Evolutionary conservation across 2,797 vertebrate genomes (phyloP).

Genomic region (Sebastes elongatus): DNA sequence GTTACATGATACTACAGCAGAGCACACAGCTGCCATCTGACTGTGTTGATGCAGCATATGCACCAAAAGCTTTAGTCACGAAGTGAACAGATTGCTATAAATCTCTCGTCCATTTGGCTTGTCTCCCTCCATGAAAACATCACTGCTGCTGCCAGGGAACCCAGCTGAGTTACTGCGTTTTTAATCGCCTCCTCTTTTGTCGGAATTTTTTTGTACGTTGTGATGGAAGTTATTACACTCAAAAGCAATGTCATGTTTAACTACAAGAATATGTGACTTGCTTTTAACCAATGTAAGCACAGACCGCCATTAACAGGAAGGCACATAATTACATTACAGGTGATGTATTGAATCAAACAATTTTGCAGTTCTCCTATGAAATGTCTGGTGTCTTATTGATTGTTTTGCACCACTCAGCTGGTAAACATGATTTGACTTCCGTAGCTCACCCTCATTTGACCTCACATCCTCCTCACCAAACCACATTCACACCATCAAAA

Average conservation of each 20-base stretch:
- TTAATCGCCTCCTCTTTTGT: background rate
- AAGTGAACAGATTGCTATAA: constrained; percentile 50
- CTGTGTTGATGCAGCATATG: constrained; percentile 35
- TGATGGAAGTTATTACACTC: background rate
- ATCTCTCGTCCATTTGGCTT: constrained; percentile 43
- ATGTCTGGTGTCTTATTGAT: background rate
- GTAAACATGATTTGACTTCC: background rate
- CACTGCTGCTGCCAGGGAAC: constrained; percentile 8
- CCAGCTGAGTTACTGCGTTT: constrained; percentile 5
- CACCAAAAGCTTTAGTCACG: constrained; percentile 29
- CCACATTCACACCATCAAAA: background rate
- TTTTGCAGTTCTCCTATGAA: background rate
- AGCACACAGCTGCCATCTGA: constrained; percentile 35
- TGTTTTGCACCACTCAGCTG: background rate
- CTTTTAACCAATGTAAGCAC: background rate
- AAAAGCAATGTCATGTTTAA: background rate
- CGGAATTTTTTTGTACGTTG: background rate
- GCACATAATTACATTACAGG: background rate
- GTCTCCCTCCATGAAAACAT: constrained; percentile 19
- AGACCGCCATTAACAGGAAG: background rate
- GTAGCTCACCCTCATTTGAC: constrained; percentile 14
- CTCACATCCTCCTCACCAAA: background rate
- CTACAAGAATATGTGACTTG: background rate
- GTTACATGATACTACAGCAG: constrained; percentile 3
- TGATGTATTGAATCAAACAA: background rate